Evolutionary conservation across 2,797 vertebrate species (phyloP).

Genomic region (Gastrophryne carolinensis): DNA sequence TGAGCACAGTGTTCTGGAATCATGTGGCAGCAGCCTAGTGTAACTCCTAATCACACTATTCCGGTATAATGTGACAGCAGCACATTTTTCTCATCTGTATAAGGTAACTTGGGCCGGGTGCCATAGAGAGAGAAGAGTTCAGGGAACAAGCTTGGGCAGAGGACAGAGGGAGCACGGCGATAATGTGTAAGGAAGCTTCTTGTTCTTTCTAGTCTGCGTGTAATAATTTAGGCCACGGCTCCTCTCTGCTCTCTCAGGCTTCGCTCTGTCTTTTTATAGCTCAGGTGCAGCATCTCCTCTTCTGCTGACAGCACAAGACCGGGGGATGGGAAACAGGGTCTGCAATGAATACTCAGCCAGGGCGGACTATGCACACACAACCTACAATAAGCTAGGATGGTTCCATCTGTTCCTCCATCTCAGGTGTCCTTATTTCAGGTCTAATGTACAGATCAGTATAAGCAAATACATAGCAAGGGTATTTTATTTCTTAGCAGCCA

Average conservation of each 20-base stretch:
- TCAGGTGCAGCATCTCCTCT: slow-evolving; percentile 4
- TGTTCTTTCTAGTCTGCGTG: neutral
- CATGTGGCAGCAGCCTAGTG: too few species aligned
- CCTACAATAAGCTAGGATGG: neutral
- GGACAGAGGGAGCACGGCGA: neutral
- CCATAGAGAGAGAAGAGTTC: neutral
- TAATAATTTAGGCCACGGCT: slow-evolving; percentile 36
- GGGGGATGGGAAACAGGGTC: neutral
- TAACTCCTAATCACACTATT: too few species aligned
- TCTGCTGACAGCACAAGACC: slow-evolving; percentile 18
- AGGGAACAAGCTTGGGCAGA: too few species aligned
- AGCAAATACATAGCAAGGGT: too few species aligned
- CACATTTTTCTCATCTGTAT: neutral
- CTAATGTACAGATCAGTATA: neutral
- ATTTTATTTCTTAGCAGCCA: too few species aligned
- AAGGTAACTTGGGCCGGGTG: neutral
- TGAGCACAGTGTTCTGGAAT: too few species aligned
- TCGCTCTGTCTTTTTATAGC: slow-evolving; percentile 25
- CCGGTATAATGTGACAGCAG: too few species aligned
- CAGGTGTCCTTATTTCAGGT: neutral
- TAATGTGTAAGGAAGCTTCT: neutral
- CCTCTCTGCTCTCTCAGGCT: neutral
- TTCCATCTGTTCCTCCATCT: neutral
- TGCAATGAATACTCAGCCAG: neutral
- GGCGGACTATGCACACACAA: neutral